phyloP scores from a whole-genome alignment of 2,888 invertebrate genomes.

The Ariolimax columbianus region DNA sequence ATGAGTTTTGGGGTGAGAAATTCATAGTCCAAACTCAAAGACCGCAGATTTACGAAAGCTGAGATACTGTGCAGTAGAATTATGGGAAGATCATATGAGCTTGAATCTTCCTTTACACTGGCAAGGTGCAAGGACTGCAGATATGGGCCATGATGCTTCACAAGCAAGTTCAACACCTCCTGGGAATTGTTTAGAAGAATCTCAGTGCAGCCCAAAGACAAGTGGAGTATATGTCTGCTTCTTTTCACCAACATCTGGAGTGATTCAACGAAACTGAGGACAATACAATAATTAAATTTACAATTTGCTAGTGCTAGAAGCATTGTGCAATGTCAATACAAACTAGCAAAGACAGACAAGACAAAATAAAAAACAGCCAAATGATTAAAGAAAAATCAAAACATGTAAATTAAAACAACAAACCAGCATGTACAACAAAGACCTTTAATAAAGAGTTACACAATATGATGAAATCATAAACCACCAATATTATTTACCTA shows the following conservation, averaged over 20 bases:
- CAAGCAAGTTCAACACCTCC: slow-evolving; percentile 79
- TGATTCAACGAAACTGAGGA: slow-evolving; percentile 45
- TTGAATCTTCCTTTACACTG: slow-evolving; percentile 87
- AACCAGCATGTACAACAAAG: no score
- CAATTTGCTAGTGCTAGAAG: neutral
- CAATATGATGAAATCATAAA: no score
- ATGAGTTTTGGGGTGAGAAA: slow-evolving; percentile 74
- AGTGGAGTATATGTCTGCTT: slow-evolving; percentile 79
- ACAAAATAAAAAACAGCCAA: no score
- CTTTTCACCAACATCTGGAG: slow-evolving; percentile 77
- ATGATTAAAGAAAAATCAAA: no score
- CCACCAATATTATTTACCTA: no score
- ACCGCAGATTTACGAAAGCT: slow-evolving; percentile 83
- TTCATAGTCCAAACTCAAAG: slow-evolving; percentile 81
- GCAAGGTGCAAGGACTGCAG: slow-evolving; percentile 85
- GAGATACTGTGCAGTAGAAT: slow-evolving; percentile 82
- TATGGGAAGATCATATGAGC: slow-evolving; percentile 83
- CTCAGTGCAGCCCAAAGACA: slow-evolving; percentile 82
- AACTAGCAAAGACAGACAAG: no score
- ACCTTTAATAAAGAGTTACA: no score
- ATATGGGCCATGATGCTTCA: slow-evolving; percentile 81
- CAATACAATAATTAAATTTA: neutral
- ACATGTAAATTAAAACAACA: no score
- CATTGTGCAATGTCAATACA: no score
- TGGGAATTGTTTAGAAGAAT: slow-evolving; percentile 80